Evolutionary conservation across 2,113 vertebrate genomes (phyloP).

Genomic region (Colistium nudipinnis): DNA sequence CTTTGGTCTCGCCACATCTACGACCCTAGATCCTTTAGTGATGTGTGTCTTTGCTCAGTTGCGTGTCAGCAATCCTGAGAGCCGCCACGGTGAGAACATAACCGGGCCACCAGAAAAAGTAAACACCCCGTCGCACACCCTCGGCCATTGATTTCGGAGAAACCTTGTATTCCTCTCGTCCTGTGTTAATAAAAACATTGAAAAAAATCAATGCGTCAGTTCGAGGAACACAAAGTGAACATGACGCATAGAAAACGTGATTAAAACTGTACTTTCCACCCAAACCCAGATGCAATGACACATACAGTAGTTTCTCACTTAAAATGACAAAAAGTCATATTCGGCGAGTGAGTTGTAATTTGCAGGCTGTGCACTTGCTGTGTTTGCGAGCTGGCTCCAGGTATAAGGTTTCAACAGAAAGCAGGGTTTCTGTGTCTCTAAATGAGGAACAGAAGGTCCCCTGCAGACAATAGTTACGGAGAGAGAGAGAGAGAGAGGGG

Average conservation of each 20-base stretch:
- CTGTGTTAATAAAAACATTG: too few relatives aligned
- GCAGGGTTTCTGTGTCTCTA: conserved; percentile 18
- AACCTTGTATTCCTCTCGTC: not conserved
- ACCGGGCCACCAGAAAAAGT: conserved; percentile 6
- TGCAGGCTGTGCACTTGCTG: conserved; percentile 26
- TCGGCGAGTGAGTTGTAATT: conserved; percentile 24
- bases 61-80: not conserved
- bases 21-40: not conserved
- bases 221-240: not conserved
- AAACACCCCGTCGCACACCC: not conserved
- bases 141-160: not conserved
- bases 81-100: too few relatives aligned
- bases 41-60: conserved; percentile 5
- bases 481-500: not conserved
- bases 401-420: conserved; percentile 34
- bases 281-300: too few relatives aligned
- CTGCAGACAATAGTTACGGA: conserved; percentile 18
- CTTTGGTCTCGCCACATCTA: conserved; percentile 30
- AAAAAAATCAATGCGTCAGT: too few relatives aligned
- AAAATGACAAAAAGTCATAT: conserved; percentile 26
- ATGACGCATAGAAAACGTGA: not conserved
- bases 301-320: too few relatives aligned
- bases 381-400: conserved; percentile 17
- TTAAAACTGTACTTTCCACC: not conserved
- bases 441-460: conserved; percentile 62